phyloP scores from a whole-genome alignment of 2,113 vertebrate genomes.

The Chelonoidis abingdonii region DNA sequence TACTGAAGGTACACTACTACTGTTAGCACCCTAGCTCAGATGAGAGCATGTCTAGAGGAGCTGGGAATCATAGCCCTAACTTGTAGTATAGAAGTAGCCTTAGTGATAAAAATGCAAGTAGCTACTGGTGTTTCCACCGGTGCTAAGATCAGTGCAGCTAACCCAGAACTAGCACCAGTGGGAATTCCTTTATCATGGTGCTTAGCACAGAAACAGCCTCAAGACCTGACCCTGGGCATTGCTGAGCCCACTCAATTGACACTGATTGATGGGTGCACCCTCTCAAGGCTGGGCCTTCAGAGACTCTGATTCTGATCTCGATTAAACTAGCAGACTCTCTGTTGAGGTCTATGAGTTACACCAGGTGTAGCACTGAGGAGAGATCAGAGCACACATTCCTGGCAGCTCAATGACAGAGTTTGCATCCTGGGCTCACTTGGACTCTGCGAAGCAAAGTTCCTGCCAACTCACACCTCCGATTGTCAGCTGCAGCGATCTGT shows the following conservation, averaged over 20 bases:
- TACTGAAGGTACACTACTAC: no score
- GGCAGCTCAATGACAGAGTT: rapidly evolving
- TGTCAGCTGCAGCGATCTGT: neutral
- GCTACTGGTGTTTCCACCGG: rapidly evolving
- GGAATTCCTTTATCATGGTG: neutral
- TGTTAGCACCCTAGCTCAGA: no score
- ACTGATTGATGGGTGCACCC: rapidly evolving
- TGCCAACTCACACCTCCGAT: neutral
- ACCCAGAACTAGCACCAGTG: neutral
- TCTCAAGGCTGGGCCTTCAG: rapidly evolving
- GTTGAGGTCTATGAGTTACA: neutral
- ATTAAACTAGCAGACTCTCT: neutral
- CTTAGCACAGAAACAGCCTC: rapidly evolving
- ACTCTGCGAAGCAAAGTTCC: neutral
- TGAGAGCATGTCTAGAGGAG: no score
- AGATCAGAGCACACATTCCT: rapidly evolving
- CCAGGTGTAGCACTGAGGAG: neutral
- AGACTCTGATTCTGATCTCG: neutral
- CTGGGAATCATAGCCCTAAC: no score
- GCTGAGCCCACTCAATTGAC: neutral
- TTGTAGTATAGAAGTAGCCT: neutral
- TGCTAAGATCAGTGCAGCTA: rapidly evolving
- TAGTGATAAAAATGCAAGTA: rapidly evolving
- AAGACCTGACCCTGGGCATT: neutral
- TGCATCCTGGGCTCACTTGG: rapidly evolving